phyloP scores from a whole-genome alignment of 1,140 invertebrate species.

The Ladona fulva region DNA sequence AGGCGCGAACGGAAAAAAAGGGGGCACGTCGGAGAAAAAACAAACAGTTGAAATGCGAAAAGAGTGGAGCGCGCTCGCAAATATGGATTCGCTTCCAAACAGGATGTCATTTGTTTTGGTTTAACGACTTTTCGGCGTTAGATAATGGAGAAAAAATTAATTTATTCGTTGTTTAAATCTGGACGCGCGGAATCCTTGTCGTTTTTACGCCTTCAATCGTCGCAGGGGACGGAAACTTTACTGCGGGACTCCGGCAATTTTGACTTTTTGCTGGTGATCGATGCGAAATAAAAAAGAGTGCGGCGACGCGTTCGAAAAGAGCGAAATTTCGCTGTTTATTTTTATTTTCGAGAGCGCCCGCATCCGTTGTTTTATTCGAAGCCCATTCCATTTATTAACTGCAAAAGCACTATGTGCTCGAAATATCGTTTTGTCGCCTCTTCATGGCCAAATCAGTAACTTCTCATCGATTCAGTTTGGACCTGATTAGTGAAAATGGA shows the following conservation, averaged over 20 bases:
- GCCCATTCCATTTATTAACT: too few species aligned
- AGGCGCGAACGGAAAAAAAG: not conserved
- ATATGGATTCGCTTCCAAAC: not conserved
- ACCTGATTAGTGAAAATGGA: too few species aligned
- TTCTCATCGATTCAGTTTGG: too few species aligned
- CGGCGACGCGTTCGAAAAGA: too few species aligned
- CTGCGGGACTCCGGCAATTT: not conserved
- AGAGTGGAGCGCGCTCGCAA: not conserved
- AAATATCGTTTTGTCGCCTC: too few species aligned
- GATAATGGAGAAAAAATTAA: not conserved
- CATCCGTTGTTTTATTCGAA: too few species aligned
- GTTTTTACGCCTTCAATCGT: not conserved
- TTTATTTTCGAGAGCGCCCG: too few species aligned
- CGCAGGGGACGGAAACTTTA: not conserved
- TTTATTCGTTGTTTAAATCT: not conserved
- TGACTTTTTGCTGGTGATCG: not conserved
- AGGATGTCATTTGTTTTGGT: conserved; percentile 1
- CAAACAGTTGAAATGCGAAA: not conserved
- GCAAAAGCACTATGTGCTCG: too few species aligned
- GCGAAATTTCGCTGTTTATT: too few species aligned
- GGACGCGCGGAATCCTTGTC: not conserved
- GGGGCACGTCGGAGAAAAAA: not conserved
- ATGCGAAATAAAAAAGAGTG: not conserved
- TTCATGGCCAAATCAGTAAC: too few species aligned
- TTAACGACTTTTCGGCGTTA: not conserved